These are phyloP conservation scores for Staurois parvus DNA, from an alignment of 2,797 vertebrate species.

Conservation along the genomic window DNA sequence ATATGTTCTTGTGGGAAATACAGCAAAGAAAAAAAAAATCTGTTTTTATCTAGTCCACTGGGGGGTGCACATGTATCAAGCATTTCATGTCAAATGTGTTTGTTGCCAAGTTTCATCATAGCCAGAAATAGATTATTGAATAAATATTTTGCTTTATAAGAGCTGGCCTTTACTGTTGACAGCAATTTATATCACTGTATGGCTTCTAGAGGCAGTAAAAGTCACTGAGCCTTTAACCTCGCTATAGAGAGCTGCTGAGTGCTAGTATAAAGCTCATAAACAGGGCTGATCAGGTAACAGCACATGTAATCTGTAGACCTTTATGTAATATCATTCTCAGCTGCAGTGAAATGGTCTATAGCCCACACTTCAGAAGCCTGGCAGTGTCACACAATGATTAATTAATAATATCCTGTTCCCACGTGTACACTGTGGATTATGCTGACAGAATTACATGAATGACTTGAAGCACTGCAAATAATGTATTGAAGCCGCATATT, in stretches of 20 bases:
- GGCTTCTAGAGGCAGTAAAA: slow-evolving; percentile 75
- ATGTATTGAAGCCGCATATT: slow-evolving; percentile 45
- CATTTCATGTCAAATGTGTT: slow-evolving; percentile 63
- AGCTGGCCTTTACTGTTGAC: slow-evolving; percentile 77
- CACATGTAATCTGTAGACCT: slow-evolving; percentile 67
- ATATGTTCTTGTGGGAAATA: slow-evolving; percentile 21
- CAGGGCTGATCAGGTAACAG: slow-evolving; percentile 70
- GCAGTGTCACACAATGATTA: slow-evolving; percentile 61
- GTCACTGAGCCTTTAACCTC: slow-evolving; percentile 72
- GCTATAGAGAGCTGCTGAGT: slow-evolving; percentile 71
- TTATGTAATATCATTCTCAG: slow-evolving; percentile 67
- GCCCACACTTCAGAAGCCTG: slow-evolving; percentile 59
- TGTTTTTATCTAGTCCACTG: slow-evolving; percentile 70
- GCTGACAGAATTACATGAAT: slow-evolving; percentile 54
- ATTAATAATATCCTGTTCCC: slow-evolving; percentile 65
- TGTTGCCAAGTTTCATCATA: slow-evolving; percentile 68
- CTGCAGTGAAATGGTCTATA: slow-evolving; percentile 56
- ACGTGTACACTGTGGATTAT: slow-evolving; percentile 58
- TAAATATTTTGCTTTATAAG: slow-evolving; percentile 77
- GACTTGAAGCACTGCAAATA: slow-evolving; percentile 46
- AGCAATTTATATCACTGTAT: slow-evolving; percentile 74
- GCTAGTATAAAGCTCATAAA: slow-evolving; percentile 70
- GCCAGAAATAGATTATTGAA: slow-evolving; percentile 76
- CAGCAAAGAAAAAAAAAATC: not conserved
- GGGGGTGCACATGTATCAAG: slow-evolving; percentile 73